A percentile compares a stretch with the other conserved stretches of the same genome.
Conservation (phyloP, 2,113 vertebrate species). For the Geococcyx californianus region DNA sequence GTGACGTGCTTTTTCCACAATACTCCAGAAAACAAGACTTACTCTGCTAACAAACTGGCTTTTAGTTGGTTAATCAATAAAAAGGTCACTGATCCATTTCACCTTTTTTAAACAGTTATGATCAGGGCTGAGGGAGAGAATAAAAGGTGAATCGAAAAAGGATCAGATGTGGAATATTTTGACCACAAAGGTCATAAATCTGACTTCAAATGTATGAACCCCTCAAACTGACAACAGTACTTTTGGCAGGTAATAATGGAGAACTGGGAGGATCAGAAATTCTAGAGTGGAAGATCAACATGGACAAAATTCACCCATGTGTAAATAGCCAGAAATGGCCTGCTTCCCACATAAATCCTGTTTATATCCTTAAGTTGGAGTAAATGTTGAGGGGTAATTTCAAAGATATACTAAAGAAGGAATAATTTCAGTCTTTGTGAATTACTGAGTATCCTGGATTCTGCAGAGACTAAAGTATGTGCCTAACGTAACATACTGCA, state of each 20-base stretch:
- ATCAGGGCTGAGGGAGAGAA: neutral
- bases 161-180: neutral
- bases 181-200: neutral
- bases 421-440: neutral
- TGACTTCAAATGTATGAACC: neutral
- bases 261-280: conserved; percentile 6
- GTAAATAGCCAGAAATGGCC: neutral
- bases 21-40: neutral
- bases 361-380: neutral
- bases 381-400: neutral
- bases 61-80: neutral
- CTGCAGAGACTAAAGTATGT: neutral
- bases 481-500: neutral
- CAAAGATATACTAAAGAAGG: neutral
- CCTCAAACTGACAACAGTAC: neutral
- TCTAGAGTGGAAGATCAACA: conserved; percentile 29
- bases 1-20: neutral
- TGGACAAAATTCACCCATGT: neutral
- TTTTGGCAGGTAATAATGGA: conserved; percentile 16
- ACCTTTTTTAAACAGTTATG: neutral
- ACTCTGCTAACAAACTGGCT: neutral
- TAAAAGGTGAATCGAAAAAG: neutral
- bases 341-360: neutral
- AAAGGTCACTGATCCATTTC: neutral
- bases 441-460: neutral